Conservation (phyloP, 2,888 invertebrate genomes). For the Cosmia trapezina region DNA sequence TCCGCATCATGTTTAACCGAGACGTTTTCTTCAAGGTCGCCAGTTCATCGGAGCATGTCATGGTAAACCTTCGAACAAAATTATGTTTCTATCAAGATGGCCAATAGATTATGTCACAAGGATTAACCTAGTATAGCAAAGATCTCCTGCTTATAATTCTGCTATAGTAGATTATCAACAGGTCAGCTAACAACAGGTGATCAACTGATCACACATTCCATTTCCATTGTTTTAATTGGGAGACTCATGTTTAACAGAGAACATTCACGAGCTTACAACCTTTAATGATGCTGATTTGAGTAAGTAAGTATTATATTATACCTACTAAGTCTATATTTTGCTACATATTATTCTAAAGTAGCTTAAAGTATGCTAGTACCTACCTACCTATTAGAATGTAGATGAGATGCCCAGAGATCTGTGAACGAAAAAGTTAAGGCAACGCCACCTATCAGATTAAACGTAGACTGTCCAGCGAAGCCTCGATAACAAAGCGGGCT, state of each 20-base stretch:
- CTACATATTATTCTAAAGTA: not conserved
- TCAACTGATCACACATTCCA: not conserved
- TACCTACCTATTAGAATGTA: too few species aligned
- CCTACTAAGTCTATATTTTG: not conserved
- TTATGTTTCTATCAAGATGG: not conserved
- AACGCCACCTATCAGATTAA: slow-evolving; percentile 21
- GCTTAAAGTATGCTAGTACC: not conserved
- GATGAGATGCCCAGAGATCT: not conserved
- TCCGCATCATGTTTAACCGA: not conserved
- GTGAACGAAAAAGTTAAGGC: not conserved
- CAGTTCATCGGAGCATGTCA: not conserved
- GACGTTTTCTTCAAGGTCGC: not conserved
- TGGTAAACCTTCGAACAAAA: not conserved
- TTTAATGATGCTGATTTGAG: not conserved
- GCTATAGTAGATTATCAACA: not conserved
- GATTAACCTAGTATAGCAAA: not conserved
- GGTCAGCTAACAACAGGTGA: too few species aligned
- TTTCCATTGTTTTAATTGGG: not conserved
- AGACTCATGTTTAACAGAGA: not conserved
- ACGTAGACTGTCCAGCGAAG: not conserved
- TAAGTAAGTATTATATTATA: too few species aligned
- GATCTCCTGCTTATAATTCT: not conserved
- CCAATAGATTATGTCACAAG: not conserved
- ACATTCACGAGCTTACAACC: not conserved
- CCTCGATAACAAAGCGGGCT: not conserved